Base-by-base conservation (phyloP, 2,113 vertebrate genomes). In the Apodemus speciosus region DNA sequence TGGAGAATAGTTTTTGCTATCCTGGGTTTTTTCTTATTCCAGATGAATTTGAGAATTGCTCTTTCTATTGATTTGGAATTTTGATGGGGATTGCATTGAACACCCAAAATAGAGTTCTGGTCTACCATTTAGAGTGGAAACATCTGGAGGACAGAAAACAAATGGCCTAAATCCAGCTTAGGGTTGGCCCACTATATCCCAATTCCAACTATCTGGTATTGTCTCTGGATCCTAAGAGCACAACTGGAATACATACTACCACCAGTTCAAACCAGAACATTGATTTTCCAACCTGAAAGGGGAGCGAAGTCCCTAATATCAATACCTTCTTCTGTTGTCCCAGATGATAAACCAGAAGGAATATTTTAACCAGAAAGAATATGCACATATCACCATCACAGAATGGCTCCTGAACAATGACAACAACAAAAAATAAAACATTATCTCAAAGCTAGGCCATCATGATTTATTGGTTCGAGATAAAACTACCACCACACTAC, bases 151-250 rank as follows among this genome's bases (percentile, higher is more conserved):
- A 23, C 64, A 92, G 58, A 85, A 40, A 88, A 94, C 25, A 94
- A 92, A 88, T 53, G 64, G 49, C 25, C 43, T n/a, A 89, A 53
- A 43, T 46, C 30, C 49, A 79, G 15, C 30, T 88, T 72, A 96
- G 5, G 46, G 40, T 21, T 75, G 30, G 51, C 15, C 64, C 51
- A 91, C 2, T 66, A 73, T 9, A 40, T 91, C 66, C 62, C 2
- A 14, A 76, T 62, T 46, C 21, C 20, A 46, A 71, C 60, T 60
- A 89, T 79, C 85, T 89, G 53, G 25, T 25, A 30, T 43, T 18
- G 32, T 23, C 51, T 43, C 90, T 94, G 56, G 46, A 51, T 62
- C 75, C 40, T 84, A 49, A 89, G 40, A 66, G 64, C 4, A 40
- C 21, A 73, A 92, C 9, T 81, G 40, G 62, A 51, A 76, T 76